Percentiles rank a stretch among this genome's conserved stretches.
Conservation (phyloP, 2,888 invertebrate genomes). For the Doris montereyensis region DNA sequence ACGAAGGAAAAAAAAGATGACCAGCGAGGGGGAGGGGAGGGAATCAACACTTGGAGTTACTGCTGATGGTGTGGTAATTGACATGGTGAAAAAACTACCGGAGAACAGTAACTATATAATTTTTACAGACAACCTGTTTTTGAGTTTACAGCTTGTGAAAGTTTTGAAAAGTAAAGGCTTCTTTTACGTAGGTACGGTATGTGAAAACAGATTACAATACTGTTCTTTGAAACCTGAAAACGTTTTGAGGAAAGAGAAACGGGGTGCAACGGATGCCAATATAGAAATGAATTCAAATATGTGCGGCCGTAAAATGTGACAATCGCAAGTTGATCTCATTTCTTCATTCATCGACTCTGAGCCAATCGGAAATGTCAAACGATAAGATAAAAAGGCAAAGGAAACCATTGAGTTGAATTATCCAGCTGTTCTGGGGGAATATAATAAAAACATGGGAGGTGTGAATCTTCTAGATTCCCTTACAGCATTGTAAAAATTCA, state of each 20-base stretch:
- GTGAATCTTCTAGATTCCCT: conserved; percentile 38
- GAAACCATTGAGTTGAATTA: conserved; percentile 3
- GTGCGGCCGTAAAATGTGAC: conserved; percentile 47
- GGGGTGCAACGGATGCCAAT: conserved; percentile 43
- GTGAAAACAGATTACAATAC: conserved; percentile 38
- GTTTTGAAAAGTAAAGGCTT: conserved; percentile 24
- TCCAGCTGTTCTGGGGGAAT: conserved; percentile 37
- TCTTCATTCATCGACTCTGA: conserved; percentile 45
- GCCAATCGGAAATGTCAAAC: conserved; percentile 20
- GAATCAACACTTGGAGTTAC: background rate
- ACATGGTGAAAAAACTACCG: conserved; percentile 20
- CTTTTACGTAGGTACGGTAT: conserved; percentile 40
- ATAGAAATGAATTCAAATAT: conserved; percentile 28
- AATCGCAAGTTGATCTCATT: conserved; percentile 45
- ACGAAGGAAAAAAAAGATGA: no score
- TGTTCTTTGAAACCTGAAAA: conserved; percentile 44
- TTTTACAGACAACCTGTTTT: conserved; percentile 36
- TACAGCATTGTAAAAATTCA: conserved; percentile 25
- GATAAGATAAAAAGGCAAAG: conserved; percentile 36
- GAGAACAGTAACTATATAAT: conserved; percentile 25
- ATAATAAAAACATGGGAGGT: conserved; percentile 41
- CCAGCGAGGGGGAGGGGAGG: background rate
- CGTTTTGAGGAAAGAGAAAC: conserved; percentile 41
- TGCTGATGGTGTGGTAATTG: conserved; percentile 32
- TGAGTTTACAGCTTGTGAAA: conserved; percentile 23